Evolutionary conservation across 2,797 vertebrate genomes (phyloP).

Genomic region (Lacerta agilis): DNA sequence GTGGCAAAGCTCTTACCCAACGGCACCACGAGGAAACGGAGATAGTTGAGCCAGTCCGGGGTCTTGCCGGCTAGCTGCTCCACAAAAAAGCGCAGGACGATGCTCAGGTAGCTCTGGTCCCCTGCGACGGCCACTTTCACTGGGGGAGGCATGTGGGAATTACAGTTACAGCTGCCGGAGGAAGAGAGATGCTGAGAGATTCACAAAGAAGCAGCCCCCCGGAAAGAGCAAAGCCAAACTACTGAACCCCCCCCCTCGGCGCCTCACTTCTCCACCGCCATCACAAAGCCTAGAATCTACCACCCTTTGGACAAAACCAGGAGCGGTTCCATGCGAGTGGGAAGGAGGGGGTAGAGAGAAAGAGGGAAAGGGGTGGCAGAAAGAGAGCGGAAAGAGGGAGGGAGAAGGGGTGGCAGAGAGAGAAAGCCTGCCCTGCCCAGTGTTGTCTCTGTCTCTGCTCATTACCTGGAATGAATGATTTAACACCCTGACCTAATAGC

Average conservation of each 20-base stretch:
- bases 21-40: conserved; percentile 94
- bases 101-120: conserved; percentile 91
- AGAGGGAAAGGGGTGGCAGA: no score
- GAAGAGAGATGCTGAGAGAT: conserved; percentile 35
- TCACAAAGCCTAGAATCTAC: not conserved
- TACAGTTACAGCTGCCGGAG: conserved; percentile 92
- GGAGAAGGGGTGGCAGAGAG: no score
- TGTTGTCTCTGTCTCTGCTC: no score
- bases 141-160: conserved; percentile 92
- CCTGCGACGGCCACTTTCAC: conserved; percentile 95
- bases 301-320: not conserved
- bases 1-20: conserved; percentile 82
- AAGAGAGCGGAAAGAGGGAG: no score
- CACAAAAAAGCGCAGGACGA: conserved; percentile 95
- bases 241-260: no score
- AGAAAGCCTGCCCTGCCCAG: no score
- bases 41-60: conserved; percentile 95
- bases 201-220: fast-evolving
- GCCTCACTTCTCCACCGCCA: not conserved
- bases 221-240: not conserved
- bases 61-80: conserved; percentile 96
- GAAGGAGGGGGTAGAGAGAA: no score
- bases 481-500: no score
- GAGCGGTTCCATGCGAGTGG: no score
- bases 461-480: no score